Evolutionary conservation across 1,140 invertebrate genomes (phyloP), one percentile per base, ranked within the genome.

Genomic region (Anastrepha obliqua): DNA sequence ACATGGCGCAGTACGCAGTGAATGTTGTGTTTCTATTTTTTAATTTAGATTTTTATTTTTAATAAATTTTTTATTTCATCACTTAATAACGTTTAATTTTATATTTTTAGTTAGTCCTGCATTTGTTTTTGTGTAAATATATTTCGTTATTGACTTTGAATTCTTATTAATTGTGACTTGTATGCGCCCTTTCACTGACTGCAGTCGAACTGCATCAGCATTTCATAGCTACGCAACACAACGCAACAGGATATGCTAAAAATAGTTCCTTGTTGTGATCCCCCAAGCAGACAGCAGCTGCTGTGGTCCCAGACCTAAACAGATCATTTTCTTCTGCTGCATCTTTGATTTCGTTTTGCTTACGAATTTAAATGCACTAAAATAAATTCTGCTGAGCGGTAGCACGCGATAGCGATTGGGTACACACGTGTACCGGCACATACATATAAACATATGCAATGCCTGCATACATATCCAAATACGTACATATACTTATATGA

Each of bases 261-360:
- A 81, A 81, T 81, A 81, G 74, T 81, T 58, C n/a, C 20, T 81
- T 55, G 29, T 67, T 81, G 42, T 47, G 74, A 81, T 81, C 74
- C 74, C 74, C 74, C 74, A 81, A 81, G 74, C 47, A 81, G 74
- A 55, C 74, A 55, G 74, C 47, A 17, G 47, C 74, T 55, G 42
- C 42, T 81, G 51, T 81, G 74, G 70, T 74, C 44, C 70, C 42
- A n/a, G 44, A 81, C 74, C 74, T 81, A 81, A 81, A 55, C 74
- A 81, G 15, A 55, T 81, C 44, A 7, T 81, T 81, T 81, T 47
- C 47, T 81, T 55, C 2, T 15, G 44, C 20, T 9, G 44, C 47
- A 51, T 81, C 6, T 81, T 81, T 51, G 47, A 20, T 55, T 9
- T 81, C 8, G 74, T 11, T 81, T 81, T 81, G 74, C 55, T 81